Percentiles rank a stretch among this genome's conserved stretches.
Conservation (phyloP, 2,113 vertebrate species). For the Cyanoliseus patagonus region DNA sequence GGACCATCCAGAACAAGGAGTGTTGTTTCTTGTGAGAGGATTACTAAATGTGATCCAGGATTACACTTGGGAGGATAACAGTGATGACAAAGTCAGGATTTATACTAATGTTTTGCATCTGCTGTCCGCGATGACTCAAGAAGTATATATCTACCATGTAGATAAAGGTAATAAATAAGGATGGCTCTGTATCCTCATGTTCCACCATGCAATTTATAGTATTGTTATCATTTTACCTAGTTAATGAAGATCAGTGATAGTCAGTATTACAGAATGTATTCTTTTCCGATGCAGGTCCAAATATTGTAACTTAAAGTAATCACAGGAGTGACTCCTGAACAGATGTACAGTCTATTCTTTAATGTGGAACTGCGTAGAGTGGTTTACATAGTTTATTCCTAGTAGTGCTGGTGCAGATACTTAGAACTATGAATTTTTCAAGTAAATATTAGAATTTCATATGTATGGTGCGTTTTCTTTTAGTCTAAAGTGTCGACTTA, state of each 20-base stretch:
- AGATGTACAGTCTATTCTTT: background rate
- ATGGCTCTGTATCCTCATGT: background rate
- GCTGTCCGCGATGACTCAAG: constrained; percentile 92
- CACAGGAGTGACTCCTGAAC: background rate
- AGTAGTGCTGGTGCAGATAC: background rate
- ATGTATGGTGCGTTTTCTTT: background rate
- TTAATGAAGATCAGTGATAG: background rate
- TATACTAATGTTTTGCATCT: constrained; percentile 90
- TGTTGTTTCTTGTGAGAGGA: constrained; percentile 91
- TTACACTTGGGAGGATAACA: constrained; percentile 95
- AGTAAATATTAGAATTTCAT: background rate
- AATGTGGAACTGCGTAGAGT: background rate
- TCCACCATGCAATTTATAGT: background rate
- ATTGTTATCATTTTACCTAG: rapidly evolving
- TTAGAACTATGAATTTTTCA: background rate
- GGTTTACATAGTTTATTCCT: background rate
- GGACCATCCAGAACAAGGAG: constrained; percentile 97
- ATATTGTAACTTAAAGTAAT: background rate
- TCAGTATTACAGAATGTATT: background rate
- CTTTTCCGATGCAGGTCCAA: background rate
- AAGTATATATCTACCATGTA: constrained; percentile 83
- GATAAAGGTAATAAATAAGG: constrained; percentile 75
- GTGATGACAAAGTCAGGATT: constrained; percentile 88
- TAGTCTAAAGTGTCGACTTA: background rate
- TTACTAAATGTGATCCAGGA: constrained; percentile 96